These are phyloP conservation scores for Chymomyza procnemis DNA, from an alignment of 2,888 invertebrate genomes.

Conservation along the genomic window DNA sequence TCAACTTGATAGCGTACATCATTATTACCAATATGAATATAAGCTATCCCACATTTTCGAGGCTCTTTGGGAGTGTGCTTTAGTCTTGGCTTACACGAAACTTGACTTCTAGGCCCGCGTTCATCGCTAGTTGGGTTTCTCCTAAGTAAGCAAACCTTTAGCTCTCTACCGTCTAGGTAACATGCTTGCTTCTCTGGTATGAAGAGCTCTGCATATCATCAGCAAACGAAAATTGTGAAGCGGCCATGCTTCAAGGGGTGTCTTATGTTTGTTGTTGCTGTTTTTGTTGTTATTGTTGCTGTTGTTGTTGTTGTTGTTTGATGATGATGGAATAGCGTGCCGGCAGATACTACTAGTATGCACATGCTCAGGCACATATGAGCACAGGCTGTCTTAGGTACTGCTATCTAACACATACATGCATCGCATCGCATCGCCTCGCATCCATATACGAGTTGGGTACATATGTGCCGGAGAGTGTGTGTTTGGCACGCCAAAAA, in stretches of 20 bases:
- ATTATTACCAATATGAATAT: too few species aligned
- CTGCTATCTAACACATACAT: neutral
- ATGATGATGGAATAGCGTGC: conserved; percentile 72
- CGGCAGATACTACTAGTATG: conserved; percentile 37
- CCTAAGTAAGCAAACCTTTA: conserved; percentile 25
- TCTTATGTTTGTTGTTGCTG: conserved; percentile 8
- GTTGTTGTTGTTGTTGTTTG: conserved; percentile 51
- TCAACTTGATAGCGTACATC: too few species aligned
- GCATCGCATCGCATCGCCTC: too few species aligned
- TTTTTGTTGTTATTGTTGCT: conserved; percentile 25
- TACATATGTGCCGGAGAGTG: conserved; percentile 23
- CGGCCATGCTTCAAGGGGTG: conserved; percentile 5
- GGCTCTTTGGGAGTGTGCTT: too few species aligned
- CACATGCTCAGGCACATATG: conserved; percentile 12
- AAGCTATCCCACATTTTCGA: too few species aligned
- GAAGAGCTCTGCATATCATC: conserved; percentile 61
- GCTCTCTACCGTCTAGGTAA: neutral
- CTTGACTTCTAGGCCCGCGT: too few species aligned
- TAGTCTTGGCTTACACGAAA: too few species aligned
- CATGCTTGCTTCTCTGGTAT: conserved; percentile 5
- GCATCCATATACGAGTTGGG: neutral
- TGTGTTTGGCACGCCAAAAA: conserved; percentile 58
- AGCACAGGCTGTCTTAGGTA: conserved; percentile 16
- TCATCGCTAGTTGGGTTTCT: conserved; percentile 5
- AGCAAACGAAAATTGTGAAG: conserved; percentile 58